Conservation (phyloP, 2,888 invertebrate species). For the Homarus gammarus region DNA sequence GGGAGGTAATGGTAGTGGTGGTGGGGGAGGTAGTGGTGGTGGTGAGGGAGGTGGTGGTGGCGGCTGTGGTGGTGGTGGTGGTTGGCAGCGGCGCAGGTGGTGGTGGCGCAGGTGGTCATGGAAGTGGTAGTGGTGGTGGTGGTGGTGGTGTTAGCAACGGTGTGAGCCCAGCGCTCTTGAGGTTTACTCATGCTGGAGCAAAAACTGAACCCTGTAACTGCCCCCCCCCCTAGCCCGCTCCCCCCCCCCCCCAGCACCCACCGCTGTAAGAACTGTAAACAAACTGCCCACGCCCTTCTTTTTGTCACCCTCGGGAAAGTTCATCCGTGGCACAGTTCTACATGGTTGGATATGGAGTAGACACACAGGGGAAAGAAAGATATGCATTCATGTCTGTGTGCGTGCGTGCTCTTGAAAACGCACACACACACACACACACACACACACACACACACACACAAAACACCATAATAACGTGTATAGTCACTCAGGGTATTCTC, state of each 20-base stretch:
- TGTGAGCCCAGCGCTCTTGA: not conserved
- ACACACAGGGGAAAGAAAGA: not conserved
- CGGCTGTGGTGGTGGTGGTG: not conserved
- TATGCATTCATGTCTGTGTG: not conserved
- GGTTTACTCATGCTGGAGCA: conserved; percentile 17
- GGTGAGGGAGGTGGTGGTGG: not conserved
- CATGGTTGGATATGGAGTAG: too few relatives aligned
- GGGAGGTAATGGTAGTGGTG: not conserved
- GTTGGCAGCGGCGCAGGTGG: not conserved
- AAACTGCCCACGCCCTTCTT: conserved; percentile 54
- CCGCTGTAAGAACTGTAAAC: conserved; percentile 58
- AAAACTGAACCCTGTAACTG: conserved; percentile 21
- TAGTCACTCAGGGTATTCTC: too few relatives aligned
- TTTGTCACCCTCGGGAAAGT: conserved; percentile 37
- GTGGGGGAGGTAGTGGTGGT: not conserved
- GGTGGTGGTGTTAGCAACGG: not conserved
- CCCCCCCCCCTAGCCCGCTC: not conserved
- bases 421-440: conserved; percentile 6
- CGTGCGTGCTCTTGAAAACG: not conserved
- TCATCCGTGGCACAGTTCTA: conserved; percentile 41
- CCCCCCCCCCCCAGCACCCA: not conserved
- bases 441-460: conserved; percentile 2
- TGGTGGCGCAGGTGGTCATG: not conserved
- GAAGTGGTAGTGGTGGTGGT: not conserved
- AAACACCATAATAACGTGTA: too few relatives aligned